A percentile compares a stretch with the other conserved stretches of the same genome.
Evolutionary conservation across 2,113 vertebrate genomes (phyloP).

Genomic region (Cavia aperea): DNA sequence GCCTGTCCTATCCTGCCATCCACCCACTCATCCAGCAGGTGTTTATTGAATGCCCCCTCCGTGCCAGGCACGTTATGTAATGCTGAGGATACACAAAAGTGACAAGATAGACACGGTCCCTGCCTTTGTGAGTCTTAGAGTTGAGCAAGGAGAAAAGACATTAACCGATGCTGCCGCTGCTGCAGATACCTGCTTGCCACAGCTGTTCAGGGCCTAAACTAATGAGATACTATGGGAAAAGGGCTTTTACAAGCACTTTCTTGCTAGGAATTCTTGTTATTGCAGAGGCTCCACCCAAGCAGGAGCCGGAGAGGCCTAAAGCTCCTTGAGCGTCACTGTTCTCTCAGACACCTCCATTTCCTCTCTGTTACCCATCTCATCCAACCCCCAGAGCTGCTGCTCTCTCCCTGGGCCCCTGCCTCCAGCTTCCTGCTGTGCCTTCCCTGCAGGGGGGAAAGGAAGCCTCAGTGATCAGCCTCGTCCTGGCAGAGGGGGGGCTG

Average conservation of each 20-base stretch:
- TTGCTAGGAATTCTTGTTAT: not conserved
- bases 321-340: not conserved
- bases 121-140: not conserved
- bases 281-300: not conserved
- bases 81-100: not conserved
- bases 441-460: constrained; percentile 27
- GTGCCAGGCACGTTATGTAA: not conserved
- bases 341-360: not conserved
- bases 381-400: no score
- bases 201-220: constrained; percentile 1
- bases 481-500: not conserved
- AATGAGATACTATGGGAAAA: not conserved
- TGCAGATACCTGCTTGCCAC: not conserved
- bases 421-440: not conserved
- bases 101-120: not conserved
- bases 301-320: not conserved
- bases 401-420: not conserved
- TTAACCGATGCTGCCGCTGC: not conserved
- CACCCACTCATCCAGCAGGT: not conserved
- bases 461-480: not conserved
- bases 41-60: not conserved
- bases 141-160: not conserved
- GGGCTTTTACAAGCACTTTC: not conserved
- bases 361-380: not conserved
- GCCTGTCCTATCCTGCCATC: not conserved